These are phyloP conservation scores for cattle (Bos taurus) DNA, from an alignment of 2,113 vertebrate genomes.

Conservation along the genomic window ARS-UCD2.0 NC_037338.1:98226001-98226500, in stretches of 20 bases:
- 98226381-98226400: rapidly evolving
- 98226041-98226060: rapidly evolving
- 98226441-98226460: not conserved
- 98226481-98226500: not conserved
- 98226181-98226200: not conserved
- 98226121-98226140: not conserved
- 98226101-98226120: rapidly evolving
- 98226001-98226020: too few species aligned
- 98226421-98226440: rapidly evolving
- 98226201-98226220: not conserved
- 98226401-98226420: rapidly evolving
- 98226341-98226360: not conserved
- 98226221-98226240: not conserved
- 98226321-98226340: rapidly evolving
- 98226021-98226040: rapidly evolving
- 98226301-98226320: not conserved
- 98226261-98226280: not conserved
- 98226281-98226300: not conserved
- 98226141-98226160: not conserved
- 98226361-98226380: rapidly evolving
- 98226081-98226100: not conserved
- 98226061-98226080: not conserved
- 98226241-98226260: not conserved
- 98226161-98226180: rapidly evolving
- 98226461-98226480: not conserved